Percentiles rank a stretch among this genome's conserved stretches.
These are phyloP conservation scores for Xiphias gladius DNA, from an alignment of 2,113 vertebrate genomes.

Conservation along the genomic window DNA sequence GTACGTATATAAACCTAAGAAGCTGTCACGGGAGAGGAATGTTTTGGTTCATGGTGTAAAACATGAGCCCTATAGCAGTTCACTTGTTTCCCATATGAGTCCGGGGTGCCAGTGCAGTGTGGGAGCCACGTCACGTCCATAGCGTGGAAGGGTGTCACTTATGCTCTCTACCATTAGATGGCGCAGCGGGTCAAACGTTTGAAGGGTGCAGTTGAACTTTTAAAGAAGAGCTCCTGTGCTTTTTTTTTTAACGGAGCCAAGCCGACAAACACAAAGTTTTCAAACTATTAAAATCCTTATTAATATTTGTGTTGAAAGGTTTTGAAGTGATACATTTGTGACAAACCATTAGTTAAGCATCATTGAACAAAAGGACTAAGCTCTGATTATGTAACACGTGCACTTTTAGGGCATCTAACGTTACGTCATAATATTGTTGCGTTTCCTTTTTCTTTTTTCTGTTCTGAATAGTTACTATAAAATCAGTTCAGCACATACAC, in stretches of 20 bases:
- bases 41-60: no score
- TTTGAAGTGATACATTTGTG: neutral
- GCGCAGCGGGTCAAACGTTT: neutral
- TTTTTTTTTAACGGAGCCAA: neutral
- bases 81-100: neutral
- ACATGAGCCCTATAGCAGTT: neutral
- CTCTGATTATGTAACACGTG: neutral
- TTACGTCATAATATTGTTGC: neutral
- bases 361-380: neutral
- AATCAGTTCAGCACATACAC: neutral
- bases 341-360: neutral
- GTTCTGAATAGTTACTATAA: neutral
- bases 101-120: neutral
- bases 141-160: neutral
- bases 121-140: neutral
- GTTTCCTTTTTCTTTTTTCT: neutral
- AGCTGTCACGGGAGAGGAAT: no score
- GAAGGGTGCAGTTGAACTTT: neutral
- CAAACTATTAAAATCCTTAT: neutral
- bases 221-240: neutral
- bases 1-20: no score
- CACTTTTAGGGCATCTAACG: neutral
- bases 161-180: conserved; percentile 9
- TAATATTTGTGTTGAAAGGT: neutral
- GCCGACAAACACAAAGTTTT: no score